Base-by-base conservation (phyloP, 2,797 vertebrate genomes). In the Xiphorhynchus erythropygius region DNA sequence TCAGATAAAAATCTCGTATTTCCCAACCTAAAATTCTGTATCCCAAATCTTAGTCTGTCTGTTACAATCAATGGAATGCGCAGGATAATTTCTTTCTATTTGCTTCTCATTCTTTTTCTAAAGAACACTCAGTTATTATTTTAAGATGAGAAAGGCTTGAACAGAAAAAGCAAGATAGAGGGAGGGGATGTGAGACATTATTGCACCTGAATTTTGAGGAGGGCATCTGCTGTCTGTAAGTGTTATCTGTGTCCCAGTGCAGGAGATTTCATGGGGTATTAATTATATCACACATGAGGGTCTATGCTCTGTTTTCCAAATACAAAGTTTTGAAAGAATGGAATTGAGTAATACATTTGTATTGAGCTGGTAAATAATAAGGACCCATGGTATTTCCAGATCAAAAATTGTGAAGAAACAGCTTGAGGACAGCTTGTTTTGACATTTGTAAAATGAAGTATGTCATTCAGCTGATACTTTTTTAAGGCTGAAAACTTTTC, bases 81-180 rank as follows among this genome's bases (percentile, higher is more conserved):
- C 4, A 56, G 11, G 25, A 33, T 59, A 16, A 35, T 69, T 74
- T 69, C 3, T 79, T 83, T 76, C 25, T 60, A 1, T 57, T 17
- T 42, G 5, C 23, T 46, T 60, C 3, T 32, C 0, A 0, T 12
- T 10, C 3, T 56, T 55, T 71, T 68, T 46, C 44, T 60, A 18
- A 68, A 89, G 32, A 78, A 0, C 3, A 56, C n/a, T 80, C 6
- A 5, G 8, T 50, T 84, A 10, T 37, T 87, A 18, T 52, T 71
- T 90, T 84, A 62, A 62, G 24, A 14, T 37, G 65, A 49, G 14
- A 56, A 60, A 49, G 42, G 3, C 41, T 79, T 63, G 30, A 79
- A 37, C 4, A 62, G 37, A 70, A 90, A 89, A 86, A 41, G 2
- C 32, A 86, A 33, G 28, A 35, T 62, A 27, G 9, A n/a, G 39